These are phyloP conservation scores for Coryphaenoides rupestris DNA, from an alignment of 2,113 vertebrate species.

Conservation along the genomic window DNA sequence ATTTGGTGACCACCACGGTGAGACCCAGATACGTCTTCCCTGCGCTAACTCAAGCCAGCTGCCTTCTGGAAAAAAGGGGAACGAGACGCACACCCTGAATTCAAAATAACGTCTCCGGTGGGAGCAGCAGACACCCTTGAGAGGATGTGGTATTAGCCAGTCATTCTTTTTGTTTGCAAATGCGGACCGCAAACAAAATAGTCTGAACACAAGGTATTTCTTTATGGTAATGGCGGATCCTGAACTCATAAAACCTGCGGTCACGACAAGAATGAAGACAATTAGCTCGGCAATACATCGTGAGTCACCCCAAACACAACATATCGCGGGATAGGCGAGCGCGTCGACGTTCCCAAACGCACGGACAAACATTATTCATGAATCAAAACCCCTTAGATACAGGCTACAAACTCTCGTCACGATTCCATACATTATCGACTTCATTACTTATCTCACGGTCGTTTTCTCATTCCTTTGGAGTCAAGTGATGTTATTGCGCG, in stretches of 20 bases:
- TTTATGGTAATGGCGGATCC: conserved; percentile 33
- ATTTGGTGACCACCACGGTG: conserved; percentile 9
- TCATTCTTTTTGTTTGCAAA: conserved; percentile 53
- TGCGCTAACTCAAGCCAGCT: conserved; percentile 64
- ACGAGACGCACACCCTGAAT: conserved; percentile 43
- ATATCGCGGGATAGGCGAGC: conserved; percentile 12
- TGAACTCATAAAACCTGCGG: conserved; percentile 33
- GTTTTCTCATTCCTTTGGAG: too few relatives aligned
- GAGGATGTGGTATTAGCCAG: conserved; percentile 51
- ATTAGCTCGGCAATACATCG: conserved; percentile 26
- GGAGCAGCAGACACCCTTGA: conserved; percentile 42
- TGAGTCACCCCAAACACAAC: background rate
- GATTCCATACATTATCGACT: background rate
- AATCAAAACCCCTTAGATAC: background rate
- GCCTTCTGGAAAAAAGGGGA: conserved; percentile 40
- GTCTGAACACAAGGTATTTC: conserved; percentile 38
- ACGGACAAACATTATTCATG: background rate
- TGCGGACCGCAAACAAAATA: conserved; percentile 40
- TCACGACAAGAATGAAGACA: conserved; percentile 25
- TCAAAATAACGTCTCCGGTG: conserved; percentile 52
- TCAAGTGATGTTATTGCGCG: background rate
- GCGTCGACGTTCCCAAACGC: background rate
- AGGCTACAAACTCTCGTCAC: too few relatives aligned
- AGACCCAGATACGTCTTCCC: conserved; percentile 20
- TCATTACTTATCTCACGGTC: background rate